Percentiles rank a stretch among this genome's conserved stretches.
phyloP scores from a whole-genome alignment of 2,888 invertebrate genomes.

The Oscheius sp. region DNA sequence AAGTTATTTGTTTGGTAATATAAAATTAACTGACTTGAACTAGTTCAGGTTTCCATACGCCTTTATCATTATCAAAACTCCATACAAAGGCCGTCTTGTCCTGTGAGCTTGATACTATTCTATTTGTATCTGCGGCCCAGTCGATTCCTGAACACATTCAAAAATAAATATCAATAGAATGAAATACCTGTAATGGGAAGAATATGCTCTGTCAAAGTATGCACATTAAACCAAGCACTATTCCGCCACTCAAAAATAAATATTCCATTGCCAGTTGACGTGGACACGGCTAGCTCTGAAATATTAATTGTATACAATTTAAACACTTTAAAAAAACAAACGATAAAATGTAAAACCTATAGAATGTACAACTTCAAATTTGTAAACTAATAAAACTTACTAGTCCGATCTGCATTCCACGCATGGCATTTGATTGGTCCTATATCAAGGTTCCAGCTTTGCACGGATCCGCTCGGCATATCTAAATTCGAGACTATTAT shows the following conservation, averaged over 20 bases:
- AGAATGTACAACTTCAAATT: not conserved
- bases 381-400: conserved; percentile 78
- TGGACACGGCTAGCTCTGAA: conserved; percentile 93
- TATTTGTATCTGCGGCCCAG: conserved; percentile 96
- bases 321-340: not conserved
- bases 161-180: not conserved
- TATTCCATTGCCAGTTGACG: conserved; percentile 94
- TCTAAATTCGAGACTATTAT: too few species aligned
- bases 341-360: not conserved
- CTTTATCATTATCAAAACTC: conserved; percentile 89
- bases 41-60: conserved; percentile 94
- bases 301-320: too few species aligned
- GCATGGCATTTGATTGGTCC: conserved; percentile 96
- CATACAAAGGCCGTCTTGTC: conserved; percentile 99
- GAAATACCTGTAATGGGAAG: conserved; percentile 88
- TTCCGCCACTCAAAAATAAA: conserved; percentile 87
- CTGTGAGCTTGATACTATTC: conserved; percentile 95
- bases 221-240: conserved; percentile 83
- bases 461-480: conserved; percentile 47
- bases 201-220: conserved; percentile 85
- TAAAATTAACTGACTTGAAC: conserved; percentile 80
- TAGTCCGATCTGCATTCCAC: conserved; percentile 92
- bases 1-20: not conserved
- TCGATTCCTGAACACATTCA: conserved; percentile 79
- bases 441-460: conserved; percentile 75